Conservation (phyloP, 2,113 vertebrate species). For the Alosa alosa region DNA sequence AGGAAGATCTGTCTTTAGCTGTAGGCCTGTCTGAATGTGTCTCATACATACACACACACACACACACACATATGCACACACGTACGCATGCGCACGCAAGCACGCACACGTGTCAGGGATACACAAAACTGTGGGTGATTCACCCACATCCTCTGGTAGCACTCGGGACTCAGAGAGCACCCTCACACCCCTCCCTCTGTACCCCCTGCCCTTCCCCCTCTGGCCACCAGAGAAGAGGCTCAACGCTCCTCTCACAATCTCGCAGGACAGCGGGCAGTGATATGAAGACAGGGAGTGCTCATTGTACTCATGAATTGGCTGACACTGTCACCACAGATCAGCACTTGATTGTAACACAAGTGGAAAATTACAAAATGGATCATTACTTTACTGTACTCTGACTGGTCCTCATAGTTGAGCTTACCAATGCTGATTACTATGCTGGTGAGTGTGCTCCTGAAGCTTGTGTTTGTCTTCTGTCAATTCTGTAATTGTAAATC, state of each 20-base stretch:
- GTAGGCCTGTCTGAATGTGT: background rate
- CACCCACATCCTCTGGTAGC: background rate
- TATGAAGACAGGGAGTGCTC: too few species aligned
- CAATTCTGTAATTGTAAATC: background rate
- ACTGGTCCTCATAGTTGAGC: background rate
- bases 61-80: background rate
- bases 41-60: background rate
- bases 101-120: background rate
- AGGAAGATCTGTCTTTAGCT: constrained; percentile 19
- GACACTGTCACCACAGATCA: background rate
- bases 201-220: too few species aligned
- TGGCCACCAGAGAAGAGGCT: too few species aligned
- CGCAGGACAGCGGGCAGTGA: too few species aligned
- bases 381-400: background rate
- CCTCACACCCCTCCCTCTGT: too few species aligned
- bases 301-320: background rate
- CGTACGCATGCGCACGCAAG: background rate
- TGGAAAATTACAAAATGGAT: background rate
- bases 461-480: background rate
- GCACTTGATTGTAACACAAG: background rate
- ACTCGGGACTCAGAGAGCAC: too few species aligned
- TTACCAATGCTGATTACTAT: background rate
- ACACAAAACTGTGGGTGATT: background rate
- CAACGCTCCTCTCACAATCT: too few species aligned
- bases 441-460: background rate